Evolutionary conservation across 1,140 invertebrate species (phyloP).

Genomic region (Arion vulgaris): DNA sequence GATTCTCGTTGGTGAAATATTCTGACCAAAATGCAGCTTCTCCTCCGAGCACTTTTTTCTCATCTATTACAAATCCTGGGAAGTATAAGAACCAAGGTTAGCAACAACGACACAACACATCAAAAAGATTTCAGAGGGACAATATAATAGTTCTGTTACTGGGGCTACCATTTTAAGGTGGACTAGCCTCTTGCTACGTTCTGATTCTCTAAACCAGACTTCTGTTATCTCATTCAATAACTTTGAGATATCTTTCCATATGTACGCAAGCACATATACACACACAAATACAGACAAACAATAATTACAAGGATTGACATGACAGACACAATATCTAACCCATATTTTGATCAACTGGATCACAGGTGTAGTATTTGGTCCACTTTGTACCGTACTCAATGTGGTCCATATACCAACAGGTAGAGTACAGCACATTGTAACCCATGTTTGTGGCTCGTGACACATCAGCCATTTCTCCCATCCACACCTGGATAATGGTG

Average conservation of each 20-base stretch:
- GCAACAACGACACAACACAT: too few relatives aligned
- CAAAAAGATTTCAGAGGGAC: too few relatives aligned
- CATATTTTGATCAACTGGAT: constrained; percentile 73
- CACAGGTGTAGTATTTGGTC: constrained; percentile 71
- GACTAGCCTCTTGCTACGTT: too few relatives aligned
- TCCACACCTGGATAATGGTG: constrained; percentile 71
- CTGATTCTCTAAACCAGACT: too few relatives aligned
- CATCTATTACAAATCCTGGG: constrained; percentile 65
- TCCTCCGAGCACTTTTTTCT: constrained; percentile 66
- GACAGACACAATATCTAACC: constrained; percentile 47
- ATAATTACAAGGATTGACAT: too few relatives aligned
- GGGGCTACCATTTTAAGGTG: too few relatives aligned
- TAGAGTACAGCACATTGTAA: constrained; percentile 65
- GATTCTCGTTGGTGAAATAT: constrained; percentile 82
- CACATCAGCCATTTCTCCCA: constrained; percentile 67
- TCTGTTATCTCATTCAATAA: too few relatives aligned
- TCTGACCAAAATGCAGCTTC: constrained; percentile 91
- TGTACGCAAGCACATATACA: too few relatives aligned
- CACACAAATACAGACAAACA: too few relatives aligned
- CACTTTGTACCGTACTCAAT: constrained; percentile 71
- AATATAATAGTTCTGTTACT: too few relatives aligned
- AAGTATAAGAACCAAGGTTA: constrained; percentile 7
- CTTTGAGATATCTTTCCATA: too few relatives aligned
- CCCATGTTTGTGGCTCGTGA: constrained; percentile 61
- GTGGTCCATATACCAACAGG: constrained; percentile 70